Base-by-base conservation (phyloP, 2,113 vertebrate genomes). In the Pelusios castaneus region DNA sequence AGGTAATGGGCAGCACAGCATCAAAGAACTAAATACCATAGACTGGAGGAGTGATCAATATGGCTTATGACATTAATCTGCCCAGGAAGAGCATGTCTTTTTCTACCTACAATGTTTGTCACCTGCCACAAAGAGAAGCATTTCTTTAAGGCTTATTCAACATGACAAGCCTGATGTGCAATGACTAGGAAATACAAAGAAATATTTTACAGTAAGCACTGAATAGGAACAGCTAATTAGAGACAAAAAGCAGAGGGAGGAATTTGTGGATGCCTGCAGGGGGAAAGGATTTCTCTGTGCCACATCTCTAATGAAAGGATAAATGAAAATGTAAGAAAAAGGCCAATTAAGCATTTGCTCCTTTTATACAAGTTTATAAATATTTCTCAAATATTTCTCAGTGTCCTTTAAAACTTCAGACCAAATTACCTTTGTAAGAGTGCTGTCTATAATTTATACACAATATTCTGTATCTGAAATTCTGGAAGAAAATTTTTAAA, bases 241-340 rank as follows among this genome's bases (percentile, higher is more conserved):
- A 76, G 54, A 91, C 85, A 92, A 90, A 92, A 91, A 90, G 84
- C 89, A 85, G 17, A 92, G 63, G 54, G 86, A 95, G 80, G 31
- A 55, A 31, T 70, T 49, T 92, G 11, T 5, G 89, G 81, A 80
- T 93, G 91, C 95, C 94, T 70, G 87, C 22, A 91, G 85, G 83
- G 93, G 93, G 95, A 47, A 90, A 4, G 3, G 43, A 88, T 83
- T 79, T 90, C 78, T 91, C 45, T 11, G 70, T 45, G 58, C 41
- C n/a, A 80, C 80, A 55, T 60, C 38, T 90, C 49, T 87, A 91
- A 94, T 45, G 55, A 94, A 94, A 27, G 34, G 8, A 70, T 92
- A 94, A 54, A 93, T 75, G 4, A 96, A 34, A 91, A 95, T 27
- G 4, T 4, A 87, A 88, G 79, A 87, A 45, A 67, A 82, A 86